Percentiles rank a stretch among this genome's conserved stretches.
Evolutionary conservation across 2,797 vertebrate genomes (phyloP).

Genomic region (Phrynocephalus guinanensis): DNA sequence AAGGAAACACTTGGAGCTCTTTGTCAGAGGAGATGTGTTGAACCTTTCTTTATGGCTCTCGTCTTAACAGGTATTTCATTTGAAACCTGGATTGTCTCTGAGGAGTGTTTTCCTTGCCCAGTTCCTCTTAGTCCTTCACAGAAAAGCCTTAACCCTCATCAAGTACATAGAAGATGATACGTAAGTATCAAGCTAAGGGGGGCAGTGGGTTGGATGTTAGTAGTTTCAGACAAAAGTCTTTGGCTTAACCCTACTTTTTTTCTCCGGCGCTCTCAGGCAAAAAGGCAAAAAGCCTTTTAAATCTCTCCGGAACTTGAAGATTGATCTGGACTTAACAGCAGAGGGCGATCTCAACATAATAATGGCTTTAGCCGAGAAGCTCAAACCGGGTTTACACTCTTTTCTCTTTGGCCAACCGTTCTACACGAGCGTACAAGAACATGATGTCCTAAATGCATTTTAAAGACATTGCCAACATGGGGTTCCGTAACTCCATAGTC

Average conservation of each 20-base stretch:
- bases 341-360: slow-evolving; percentile 96
- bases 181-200: slow-evolving; percentile 80
- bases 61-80: slow-evolving; percentile 90
- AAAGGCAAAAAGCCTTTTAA: slow-evolving; percentile 96
- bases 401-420: slow-evolving; percentile 96
- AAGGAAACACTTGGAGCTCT: neutral
- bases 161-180: slow-evolving; percentile 99
- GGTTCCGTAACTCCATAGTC: slow-evolving; percentile 23
- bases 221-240: slow-evolving; percentile 5
- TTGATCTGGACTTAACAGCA: slow-evolving; percentile 90
- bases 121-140: slow-evolving; percentile 94
- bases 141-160: slow-evolving; percentile 95
- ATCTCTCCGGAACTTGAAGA: slow-evolving; percentile 91
- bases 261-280: slow-evolving; percentile 81
- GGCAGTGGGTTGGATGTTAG: neutral
- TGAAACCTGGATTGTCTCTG: slow-evolving; percentile 92
- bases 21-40: neutral
- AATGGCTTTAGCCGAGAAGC: slow-evolving; percentile 97
- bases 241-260: slow-evolving; percentile 21
- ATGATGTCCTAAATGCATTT: slow-evolving; percentile 93
- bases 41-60: neutral
- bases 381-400: slow-evolving; percentile 93
- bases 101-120: slow-evolving; percentile 93
- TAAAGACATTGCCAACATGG: slow-evolving; percentile 68
- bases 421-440: slow-evolving; percentile 94